A percentile compares a stretch with the other conserved stretches of the same genome.
Conservation (phyloP, 2,888 invertebrate genomes). For the Drosophila ustulata region DNA sequence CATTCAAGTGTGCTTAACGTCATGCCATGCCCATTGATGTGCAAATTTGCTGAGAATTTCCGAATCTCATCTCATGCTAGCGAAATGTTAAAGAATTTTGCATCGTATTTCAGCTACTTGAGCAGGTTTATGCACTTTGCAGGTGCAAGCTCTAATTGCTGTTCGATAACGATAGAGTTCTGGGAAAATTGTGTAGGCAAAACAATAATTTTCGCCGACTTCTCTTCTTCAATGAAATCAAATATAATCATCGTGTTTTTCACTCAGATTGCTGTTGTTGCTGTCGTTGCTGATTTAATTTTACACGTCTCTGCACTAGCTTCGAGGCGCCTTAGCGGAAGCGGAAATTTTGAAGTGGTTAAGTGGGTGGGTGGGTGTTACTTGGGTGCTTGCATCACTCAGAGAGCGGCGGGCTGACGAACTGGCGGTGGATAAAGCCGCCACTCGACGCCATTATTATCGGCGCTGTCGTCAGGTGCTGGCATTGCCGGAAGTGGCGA, state of each 20-base stretch:
- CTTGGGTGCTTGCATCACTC: conserved; percentile 6
- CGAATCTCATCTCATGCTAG: not conserved
- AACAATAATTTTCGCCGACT: conserved; percentile 21
- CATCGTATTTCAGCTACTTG: conserved; percentile 50
- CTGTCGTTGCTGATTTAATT: conserved; percentile 55
- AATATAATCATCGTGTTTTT: conserved; percentile 43
- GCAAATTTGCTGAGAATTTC: conserved; percentile 17
- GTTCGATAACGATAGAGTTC: conserved; percentile 45
- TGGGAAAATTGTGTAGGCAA: conserved; percentile 18
- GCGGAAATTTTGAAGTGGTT: conserved; percentile 51
- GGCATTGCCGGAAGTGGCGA: conserved; percentile 66
- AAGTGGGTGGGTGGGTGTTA: conserved; percentile 29
- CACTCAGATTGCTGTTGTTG: conserved; percentile 28
- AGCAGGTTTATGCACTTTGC: conserved; percentile 69
- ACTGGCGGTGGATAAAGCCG: conserved; percentile 12
- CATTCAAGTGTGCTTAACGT: conserved; percentile 24
- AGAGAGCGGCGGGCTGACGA: not conserved
- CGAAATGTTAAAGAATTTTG: not conserved
- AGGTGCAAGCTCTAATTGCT: conserved; percentile 61
- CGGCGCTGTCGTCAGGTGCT: conserved; percentile 34
- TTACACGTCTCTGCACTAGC: conserved; percentile 41
- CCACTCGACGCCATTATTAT: conserved; percentile 27
- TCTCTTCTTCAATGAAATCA: conserved; percentile 19
- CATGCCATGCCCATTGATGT: conserved; percentile 15
- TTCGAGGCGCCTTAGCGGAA: conserved; percentile 49